Conservation (phyloP, 2,888 invertebrate species). For the Lithophane socia region DNA sequence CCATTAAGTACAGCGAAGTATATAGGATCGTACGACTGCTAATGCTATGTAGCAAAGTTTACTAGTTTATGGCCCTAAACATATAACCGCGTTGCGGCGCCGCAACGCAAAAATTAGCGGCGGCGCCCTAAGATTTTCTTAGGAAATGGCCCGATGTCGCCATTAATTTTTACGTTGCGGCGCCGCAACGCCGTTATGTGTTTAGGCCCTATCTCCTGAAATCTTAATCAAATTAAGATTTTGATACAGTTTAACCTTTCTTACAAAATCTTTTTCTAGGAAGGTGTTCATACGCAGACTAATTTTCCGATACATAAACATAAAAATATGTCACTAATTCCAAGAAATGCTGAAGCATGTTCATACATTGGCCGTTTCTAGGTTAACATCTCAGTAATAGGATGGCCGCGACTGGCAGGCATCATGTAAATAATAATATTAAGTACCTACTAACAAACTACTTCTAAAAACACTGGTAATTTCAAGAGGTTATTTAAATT, state of each 20-base stretch:
- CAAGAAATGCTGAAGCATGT: background rate
- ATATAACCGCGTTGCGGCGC: too few species aligned
- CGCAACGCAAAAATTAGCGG: too few species aligned
- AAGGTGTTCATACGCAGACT: background rate
- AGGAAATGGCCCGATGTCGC: too few species aligned
- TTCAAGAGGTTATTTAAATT: background rate
- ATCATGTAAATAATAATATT: constrained; percentile 2
- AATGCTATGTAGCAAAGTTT: background rate
- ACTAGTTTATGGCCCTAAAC: background rate
- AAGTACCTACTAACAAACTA: background rate
- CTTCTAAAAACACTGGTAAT: background rate
- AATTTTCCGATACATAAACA: background rate
- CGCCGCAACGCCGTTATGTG: too few species aligned
- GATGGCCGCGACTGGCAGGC: constrained; percentile 1
- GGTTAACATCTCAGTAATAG: constrained; percentile 29
- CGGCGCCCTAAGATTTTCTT: too few species aligned
- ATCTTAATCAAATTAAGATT: background rate
- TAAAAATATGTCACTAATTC: background rate
- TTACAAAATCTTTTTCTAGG: background rate
- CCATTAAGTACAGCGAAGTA: constrained; percentile 44
- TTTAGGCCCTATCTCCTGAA: background rate
- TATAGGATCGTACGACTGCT: background rate
- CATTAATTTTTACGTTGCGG: too few species aligned
- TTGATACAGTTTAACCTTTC: background rate
- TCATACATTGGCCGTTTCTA: background rate